Conservation (phyloP, 2,888 invertebrate genomes). For the Spodoptera littoralis region DNA sequence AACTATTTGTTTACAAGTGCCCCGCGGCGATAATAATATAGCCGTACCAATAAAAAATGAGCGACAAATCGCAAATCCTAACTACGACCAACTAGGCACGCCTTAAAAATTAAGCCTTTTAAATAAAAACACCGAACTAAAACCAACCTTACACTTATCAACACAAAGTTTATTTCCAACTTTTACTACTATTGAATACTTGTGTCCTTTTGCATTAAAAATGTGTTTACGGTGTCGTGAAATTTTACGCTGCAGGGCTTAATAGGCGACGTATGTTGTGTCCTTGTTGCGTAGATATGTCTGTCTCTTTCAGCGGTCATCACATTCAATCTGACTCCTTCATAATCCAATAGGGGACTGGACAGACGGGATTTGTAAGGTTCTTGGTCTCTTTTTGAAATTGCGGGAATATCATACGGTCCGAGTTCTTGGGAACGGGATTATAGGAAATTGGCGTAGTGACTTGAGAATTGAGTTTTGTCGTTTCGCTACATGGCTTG, state of each 20-base stretch:
- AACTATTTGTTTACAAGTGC: conserved; percentile 73
- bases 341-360: conserved; percentile 80
- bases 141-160: conserved; percentile 36
- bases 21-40: conserved; percentile 79
- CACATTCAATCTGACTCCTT: conserved; percentile 78
- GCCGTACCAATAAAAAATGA: conserved; percentile 83
- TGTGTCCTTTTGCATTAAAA: conserved; percentile 69
- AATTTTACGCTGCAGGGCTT: conserved; percentile 83
- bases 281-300: conserved; percentile 56
- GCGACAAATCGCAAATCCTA: conserved; percentile 83
- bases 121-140: conserved; percentile 50
- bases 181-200: conserved; percentile 32
- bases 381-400: conserved; percentile 65
- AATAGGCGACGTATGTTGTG: conserved; percentile 68
- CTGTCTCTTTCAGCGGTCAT: conserved; percentile 68
- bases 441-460: conserved; percentile 72
- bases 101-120: conserved; percentile 86
- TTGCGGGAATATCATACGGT: conserved; percentile 76
- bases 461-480: conserved; percentile 59
- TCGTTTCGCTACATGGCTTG: conserved; percentile 22
- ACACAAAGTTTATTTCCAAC: conserved; percentile 47
- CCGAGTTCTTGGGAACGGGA: conserved; percentile 61
- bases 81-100: conserved; percentile 85
- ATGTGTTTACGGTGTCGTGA: conserved; percentile 81
- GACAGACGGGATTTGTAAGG: conserved; percentile 77